These are phyloP conservation scores for Calypte anna DNA, from an alignment of 2,113 vertebrate genomes.

Conservation along the genomic window DNA sequence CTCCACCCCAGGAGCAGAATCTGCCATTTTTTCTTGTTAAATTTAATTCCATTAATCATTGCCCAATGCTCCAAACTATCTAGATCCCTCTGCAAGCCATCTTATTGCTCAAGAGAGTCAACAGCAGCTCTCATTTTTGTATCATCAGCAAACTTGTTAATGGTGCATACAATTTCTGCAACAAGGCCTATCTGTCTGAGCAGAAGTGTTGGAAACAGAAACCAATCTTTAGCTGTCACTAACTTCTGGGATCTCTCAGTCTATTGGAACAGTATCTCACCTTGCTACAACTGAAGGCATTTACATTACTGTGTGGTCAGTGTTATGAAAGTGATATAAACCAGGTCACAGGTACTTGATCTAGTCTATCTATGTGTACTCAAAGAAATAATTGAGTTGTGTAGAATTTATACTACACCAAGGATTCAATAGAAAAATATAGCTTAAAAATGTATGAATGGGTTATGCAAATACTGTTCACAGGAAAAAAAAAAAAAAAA, in stretches of 20 bases:
- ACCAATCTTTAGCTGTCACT: not conserved
- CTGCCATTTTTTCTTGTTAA: too few species aligned
- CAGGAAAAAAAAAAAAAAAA: not conserved
- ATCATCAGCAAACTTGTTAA: not conserved
- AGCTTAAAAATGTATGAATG: not conserved
- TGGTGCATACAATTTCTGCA: not conserved
- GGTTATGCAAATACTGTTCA: not conserved
- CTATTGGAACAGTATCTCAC: not conserved
- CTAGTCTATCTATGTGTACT: not conserved
- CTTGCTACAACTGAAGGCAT: not conserved
- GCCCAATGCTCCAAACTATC: too few species aligned
- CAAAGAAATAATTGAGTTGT: not conserved
- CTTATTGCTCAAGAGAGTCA: too few species aligned
- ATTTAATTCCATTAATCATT: too few species aligned
- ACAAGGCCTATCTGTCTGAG: not conserved
- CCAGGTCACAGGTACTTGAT: not conserved
- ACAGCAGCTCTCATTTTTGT: too few species aligned
- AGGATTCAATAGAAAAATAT: not conserved
- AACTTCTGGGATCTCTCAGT: not conserved
- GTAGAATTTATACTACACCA: not conserved
- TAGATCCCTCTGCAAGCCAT: too few species aligned
- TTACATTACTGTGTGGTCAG: not conserved
- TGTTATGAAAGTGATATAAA: not conserved
- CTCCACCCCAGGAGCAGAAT: too few species aligned
- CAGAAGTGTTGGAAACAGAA: constrained; percentile 1